Percentiles rank a stretch among this genome's conserved stretches.
Conservation (phyloP, 2,888 invertebrate species). For the Caenorhabditis sulstoni region DNA sequence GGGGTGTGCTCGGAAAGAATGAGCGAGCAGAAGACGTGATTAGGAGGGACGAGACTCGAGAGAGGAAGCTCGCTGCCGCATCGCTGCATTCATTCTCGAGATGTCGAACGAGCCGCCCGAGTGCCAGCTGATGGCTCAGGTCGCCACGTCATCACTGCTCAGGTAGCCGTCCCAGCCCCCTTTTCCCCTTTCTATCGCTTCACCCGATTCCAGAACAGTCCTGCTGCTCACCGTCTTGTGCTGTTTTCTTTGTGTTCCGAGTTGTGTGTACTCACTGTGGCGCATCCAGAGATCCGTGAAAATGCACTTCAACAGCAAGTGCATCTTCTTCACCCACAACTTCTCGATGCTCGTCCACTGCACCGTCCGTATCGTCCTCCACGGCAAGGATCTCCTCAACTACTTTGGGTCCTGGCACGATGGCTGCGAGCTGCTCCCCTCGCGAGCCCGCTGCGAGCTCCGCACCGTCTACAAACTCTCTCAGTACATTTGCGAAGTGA, state of each 20-base stretch:
- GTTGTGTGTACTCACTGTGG: conserved; percentile 6
- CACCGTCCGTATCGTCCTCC: conserved; percentile 15
- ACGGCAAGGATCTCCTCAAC: conserved; percentile 39
- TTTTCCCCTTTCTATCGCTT: too few species aligned
- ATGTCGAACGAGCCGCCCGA: conserved; percentile 22
- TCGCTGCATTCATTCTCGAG: not conserved
- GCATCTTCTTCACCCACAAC: conserved; percentile 32
- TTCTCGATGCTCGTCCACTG: conserved; percentile 34
- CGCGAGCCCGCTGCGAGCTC: conserved; percentile 26
- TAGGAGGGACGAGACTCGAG: too few species aligned
- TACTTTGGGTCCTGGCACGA: conserved; percentile 29
- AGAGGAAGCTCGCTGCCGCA: not conserved
- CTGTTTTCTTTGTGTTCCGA: conserved; percentile 28
- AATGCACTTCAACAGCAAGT: conserved; percentile 51
- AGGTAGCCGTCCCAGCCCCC: conserved; percentile 10
- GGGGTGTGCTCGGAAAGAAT: too few species aligned
- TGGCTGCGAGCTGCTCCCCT: conserved; percentile 49
- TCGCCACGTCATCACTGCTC: conserved; percentile 29
- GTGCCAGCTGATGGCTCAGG: conserved; percentile 25
- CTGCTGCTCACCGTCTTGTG: conserved; percentile 1
- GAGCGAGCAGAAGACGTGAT: too few species aligned
- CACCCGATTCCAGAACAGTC: conserved; percentile 19
- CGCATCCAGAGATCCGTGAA: conserved; percentile 20
- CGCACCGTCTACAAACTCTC: conserved; percentile 25
- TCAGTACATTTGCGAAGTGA: conserved; percentile 29